A percentile compares a stretch with the other conserved stretches of the same genome.
Evolutionary conservation across 1,140 invertebrate genomes (phyloP).

Genomic region (Agrypnia vestita): DNA sequence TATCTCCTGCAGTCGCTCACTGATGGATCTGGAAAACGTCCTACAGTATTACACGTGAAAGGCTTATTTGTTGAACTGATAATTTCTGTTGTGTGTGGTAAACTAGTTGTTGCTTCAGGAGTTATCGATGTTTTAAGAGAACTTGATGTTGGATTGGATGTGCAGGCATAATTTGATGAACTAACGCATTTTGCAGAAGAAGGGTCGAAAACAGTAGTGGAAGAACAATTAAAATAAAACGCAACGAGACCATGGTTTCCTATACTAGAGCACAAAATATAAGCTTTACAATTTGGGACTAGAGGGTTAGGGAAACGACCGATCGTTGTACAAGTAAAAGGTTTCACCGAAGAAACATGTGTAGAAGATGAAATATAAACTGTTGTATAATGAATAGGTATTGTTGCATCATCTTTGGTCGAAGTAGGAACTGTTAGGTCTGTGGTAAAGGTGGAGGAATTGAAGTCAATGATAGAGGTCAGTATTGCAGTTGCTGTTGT

Average conservation of each 20-base stretch:
- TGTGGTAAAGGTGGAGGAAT: background rate
- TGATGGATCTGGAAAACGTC: conserved; percentile 13
- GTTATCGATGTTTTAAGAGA: background rate
- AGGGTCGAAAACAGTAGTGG: conserved; percentile 24
- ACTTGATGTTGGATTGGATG: background rate
- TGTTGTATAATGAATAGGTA: background rate
- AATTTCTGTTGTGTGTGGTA: background rate
- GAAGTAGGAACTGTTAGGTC: background rate
- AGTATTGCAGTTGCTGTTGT: background rate
- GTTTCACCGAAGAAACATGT: no score
- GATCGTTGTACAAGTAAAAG: conserved; percentile 37
- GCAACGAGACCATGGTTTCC: background rate
- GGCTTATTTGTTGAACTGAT: background rate
- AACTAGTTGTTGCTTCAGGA: background rate
- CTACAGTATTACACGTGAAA: background rate
- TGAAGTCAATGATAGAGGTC: background rate
- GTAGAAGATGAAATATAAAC: background rate
- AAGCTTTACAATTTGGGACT: conserved; percentile 21
- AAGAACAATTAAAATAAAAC: conserved; percentile 11
- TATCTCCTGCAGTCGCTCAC: conserved; percentile 13
- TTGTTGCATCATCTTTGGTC: background rate
- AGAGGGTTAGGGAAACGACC: conserved; percentile 18
- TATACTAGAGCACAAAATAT: conserved; percentile 17
- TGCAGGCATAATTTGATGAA: conserved; percentile 2
- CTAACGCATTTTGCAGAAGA: conserved; percentile 14